A percentile compares a stretch with the other conserved stretches of the same genome.
phyloP scores from a whole-genome alignment of 2,888 invertebrate species.

The Macaria liturata region DNA sequence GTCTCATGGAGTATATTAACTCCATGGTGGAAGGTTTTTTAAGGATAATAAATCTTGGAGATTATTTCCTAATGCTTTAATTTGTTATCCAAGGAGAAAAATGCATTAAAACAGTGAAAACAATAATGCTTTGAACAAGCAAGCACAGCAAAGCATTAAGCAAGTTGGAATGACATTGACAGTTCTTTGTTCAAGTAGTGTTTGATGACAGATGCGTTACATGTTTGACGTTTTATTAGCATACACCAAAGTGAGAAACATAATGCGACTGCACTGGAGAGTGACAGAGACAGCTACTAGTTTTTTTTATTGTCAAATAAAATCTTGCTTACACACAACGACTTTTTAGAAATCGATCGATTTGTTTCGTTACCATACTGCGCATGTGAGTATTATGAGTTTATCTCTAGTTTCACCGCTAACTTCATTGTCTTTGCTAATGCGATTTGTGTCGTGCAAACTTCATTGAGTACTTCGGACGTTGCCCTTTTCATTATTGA shows the following conservation, averaged over 20 bases:
- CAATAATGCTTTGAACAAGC: background rate
- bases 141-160: background rate
- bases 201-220: background rate
- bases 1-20: slow-evolving; percentile 78
- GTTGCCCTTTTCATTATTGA: slow-evolving; percentile 78
- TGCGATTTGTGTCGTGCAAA: slow-evolving; percentile 35
- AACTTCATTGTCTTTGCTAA: slow-evolving; percentile 13
- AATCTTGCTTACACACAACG: background rate
- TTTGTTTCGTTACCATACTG: background rate
- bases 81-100: background rate
- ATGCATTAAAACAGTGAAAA: background rate
- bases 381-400: background rate
- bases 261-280: too few relatives aligned
- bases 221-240: background rate
- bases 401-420: slow-evolving; percentile 7
- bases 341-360: slow-evolving; percentile 13
- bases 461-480: slow-evolving; percentile 62
- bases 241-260: too few relatives aligned
- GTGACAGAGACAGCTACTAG: background rate
- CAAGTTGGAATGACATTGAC: background rate
- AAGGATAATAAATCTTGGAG: too few relatives aligned
- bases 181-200: background rate
- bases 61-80: too few relatives aligned
- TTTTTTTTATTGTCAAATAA: background rate
- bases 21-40: slow-evolving; percentile 60